Base-by-base conservation (phyloP, 2,888 invertebrate genomes). In the Pomacea canaliculata region DNA sequence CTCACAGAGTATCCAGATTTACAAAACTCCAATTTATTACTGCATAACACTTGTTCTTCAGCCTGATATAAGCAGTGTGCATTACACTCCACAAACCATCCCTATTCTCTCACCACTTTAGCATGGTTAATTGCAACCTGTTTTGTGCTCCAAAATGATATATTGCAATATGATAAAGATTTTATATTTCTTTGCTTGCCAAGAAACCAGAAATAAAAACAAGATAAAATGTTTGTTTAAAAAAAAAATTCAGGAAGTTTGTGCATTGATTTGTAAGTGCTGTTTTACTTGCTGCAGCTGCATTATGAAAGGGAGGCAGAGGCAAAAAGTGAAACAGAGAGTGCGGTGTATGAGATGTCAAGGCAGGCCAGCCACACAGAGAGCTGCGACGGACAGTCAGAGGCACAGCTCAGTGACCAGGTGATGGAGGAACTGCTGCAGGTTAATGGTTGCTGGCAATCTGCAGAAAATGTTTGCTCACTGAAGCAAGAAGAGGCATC, bases 321-420 rank as follows among this genome's bases (percentile, higher is more conserved):
- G 65, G 85, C 84, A 56, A 81, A 76, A 37, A 82, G 82, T 68
- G 81, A 81, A 67, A 84, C 84, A 1, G 88, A 87, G 73, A 87
- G 86, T 70, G 83, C 83, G 18, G 80, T 84, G 59, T 85, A 83
- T 77, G 86, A 86, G 77, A 85, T 87, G 85, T 86, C 87, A 8
- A 83, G 88, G 0, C 88, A 88, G 77, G 87, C 84, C 19, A 88
- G 88, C 71, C 86, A 87, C 70, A 87, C 87, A 0, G 88, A 87
- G 79, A 87, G 87, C 78, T 83, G 80, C 8, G 87, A 86, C 23
- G 86, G 85, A 51, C 78, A 78, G 0, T 78, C 82, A 8, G 87
- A 85, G 48, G 63, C 74, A 2, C 71, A 77, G 10, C 80, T 82
- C 7, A 79, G 77, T 46, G 81, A 83, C 49, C 70, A 72, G 12